These are phyloP conservation scores for human (Homo sapiens) DNA, from an alignment of 2,113 vertebrate genomes.

Conservation along the genomic window GRCh38 chr4:143436501-143437000, in stretches of 20 bases:
- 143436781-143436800: background rate
- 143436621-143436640: background rate
- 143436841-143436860: background rate
- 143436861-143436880: background rate
- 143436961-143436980: background rate
- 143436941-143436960: background rate
- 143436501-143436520: background rate
- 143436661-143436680: background rate
- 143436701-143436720: background rate
- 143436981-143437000: background rate
- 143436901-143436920: background rate
- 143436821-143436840: background rate
- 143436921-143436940: background rate
- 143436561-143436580: background rate
- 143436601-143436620: background rate
- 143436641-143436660: background rate
- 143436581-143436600: too few species aligned
- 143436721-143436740: background rate
- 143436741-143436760: background rate
- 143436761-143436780: background rate
- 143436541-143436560: background rate
- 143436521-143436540: background rate
- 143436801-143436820: background rate
- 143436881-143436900: background rate
- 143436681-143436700: background rate